Percentiles rank a stretch among this genome's conserved stretches.
phyloP scores from a whole-genome alignment of 1,140 invertebrate species.

The Ganaspis sp. region DNA sequence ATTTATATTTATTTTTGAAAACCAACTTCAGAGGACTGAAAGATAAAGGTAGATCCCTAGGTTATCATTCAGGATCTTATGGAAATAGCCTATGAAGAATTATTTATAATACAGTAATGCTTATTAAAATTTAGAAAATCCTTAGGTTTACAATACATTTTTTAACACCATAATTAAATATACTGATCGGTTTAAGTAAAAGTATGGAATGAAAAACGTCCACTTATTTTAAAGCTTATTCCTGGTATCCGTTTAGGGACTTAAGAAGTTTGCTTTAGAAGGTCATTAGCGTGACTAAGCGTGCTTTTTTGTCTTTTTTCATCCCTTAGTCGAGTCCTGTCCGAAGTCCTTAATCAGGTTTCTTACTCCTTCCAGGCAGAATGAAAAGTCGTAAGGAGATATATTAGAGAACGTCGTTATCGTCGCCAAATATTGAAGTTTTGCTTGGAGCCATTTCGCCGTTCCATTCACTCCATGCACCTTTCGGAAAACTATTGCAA shows the following conservation, averaged over 20 bases:
- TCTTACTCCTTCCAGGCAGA: conserved; percentile 51
- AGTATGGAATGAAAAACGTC: not conserved
- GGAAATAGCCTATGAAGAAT: too few species aligned
- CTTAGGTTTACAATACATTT: too few species aligned
- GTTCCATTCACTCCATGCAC: conserved; percentile 51
- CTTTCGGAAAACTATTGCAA: conserved; percentile 66
- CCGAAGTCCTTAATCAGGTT: conserved; percentile 65
- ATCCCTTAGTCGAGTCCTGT: conserved; percentile 40
- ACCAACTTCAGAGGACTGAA: too few species aligned
- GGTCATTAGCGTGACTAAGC: conserved; percentile 1
- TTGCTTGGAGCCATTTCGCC: conserved; percentile 55
- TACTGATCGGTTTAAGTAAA: too few species aligned
- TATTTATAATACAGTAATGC: too few species aligned
- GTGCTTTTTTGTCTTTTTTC: conserved; percentile 36
- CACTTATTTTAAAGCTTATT: not conserved
- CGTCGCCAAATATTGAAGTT: conserved; percentile 70
- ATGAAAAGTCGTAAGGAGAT: conserved; percentile 67
- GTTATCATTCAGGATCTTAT: too few species aligned
- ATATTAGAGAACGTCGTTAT: conserved; percentile 69
- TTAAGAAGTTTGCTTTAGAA: not conserved
- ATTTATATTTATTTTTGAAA: too few species aligned
- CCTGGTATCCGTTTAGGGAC: not conserved
- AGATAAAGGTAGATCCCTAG: too few species aligned
- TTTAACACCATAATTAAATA: too few species aligned
- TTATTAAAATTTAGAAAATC: too few species aligned